Evolutionary conservation across 2,113 vertebrate genomes (phyloP), one percentile per base, ranked within the genome.

Genomic region (Notothenia rossii): DNA sequence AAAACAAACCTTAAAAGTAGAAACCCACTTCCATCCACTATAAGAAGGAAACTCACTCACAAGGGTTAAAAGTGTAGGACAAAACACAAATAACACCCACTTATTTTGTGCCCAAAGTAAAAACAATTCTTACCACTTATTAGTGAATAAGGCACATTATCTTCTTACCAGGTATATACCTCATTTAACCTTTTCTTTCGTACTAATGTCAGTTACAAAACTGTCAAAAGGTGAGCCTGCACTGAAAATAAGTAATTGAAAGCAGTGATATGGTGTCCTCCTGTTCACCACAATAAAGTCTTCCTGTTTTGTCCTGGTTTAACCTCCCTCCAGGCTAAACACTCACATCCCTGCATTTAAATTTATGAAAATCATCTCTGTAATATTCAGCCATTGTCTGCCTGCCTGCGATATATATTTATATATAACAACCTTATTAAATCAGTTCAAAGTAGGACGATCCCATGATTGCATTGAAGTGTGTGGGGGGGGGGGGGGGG

Each of bases 341-440:
- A 81, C 82, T 88, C 77, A 82, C 55, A 59, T 86, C 61, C 71
- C 72, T 88, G 83, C 91, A 95, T 94, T 95, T 94, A 96, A 96
- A 96, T 97, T 96, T 96, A 97, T 97, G 95, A 97, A 97, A 96
- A 96, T 96, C 93, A 93, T 93, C 90, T 84, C 89, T 94, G 94
- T 96, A 97, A 96, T 96, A 96, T 96, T 96, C 96, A 94, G 89
- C 92, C 88, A 90, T 50, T 92, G 82, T 84, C 73, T 94, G 93
- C 93, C 91, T 91, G 91, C 92, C 73, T 79, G 83, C 74, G 83
- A 76, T 82, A 91, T 87, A 90, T 90, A 91, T 88, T 88, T 91
- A 92, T 92, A 88, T 95, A 94, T 96, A 96, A 96, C 95, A 93
- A 94, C 95, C 94, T 96, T 97, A 97, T 97, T 96, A 96, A 97